These are phyloP conservation scores for Tenthredo notha DNA, from an alignment of 2,888 invertebrate species.

Conservation along the genomic window DNA sequence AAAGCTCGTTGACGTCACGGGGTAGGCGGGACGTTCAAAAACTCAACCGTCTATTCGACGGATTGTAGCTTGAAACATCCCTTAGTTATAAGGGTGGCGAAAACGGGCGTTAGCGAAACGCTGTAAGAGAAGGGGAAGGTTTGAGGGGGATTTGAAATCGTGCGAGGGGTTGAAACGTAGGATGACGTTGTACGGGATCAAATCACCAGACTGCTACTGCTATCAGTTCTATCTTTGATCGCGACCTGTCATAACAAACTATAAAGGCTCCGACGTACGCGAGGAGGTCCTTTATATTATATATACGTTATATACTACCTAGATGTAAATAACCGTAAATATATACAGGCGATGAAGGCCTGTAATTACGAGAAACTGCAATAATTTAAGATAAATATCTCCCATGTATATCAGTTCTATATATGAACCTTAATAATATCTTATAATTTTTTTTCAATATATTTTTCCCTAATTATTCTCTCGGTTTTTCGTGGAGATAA, in stretches of 20 bases:
- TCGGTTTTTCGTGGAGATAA: neutral
- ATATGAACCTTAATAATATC: neutral
- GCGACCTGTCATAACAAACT: constrained; percentile 57
- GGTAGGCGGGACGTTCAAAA: constrained; percentile 71
- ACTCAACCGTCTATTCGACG: constrained; percentile 65
- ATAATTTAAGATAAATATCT: neutral
- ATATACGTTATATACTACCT: neutral
- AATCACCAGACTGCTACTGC: constrained; percentile 65
- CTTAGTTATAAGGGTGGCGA: constrained; percentile 32
- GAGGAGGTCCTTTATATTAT: neutral
- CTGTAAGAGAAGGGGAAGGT: neutral
- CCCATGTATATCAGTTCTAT: neutral
- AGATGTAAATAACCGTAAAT: constrained; percentile 7
- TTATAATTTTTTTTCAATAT: neutral
- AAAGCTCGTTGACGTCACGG: constrained; percentile 60
- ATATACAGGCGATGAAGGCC: constrained; percentile 10
- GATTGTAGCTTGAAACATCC: constrained; percentile 21
- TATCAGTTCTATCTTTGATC: constrained; percentile 68
- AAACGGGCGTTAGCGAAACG: constrained; percentile 24
- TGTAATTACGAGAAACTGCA: constrained; percentile 18
- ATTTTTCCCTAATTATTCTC: neutral
- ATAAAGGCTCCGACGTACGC: constrained; percentile 17
- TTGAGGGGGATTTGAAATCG: neutral
- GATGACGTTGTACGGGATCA: constrained; percentile 65
- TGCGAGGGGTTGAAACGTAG: constrained; percentile 21